A percentile compares a stretch with the other conserved stretches of the same genome.
Conservation (phyloP, 1,140 invertebrate species). For the Atta cephalotes region DNA sequence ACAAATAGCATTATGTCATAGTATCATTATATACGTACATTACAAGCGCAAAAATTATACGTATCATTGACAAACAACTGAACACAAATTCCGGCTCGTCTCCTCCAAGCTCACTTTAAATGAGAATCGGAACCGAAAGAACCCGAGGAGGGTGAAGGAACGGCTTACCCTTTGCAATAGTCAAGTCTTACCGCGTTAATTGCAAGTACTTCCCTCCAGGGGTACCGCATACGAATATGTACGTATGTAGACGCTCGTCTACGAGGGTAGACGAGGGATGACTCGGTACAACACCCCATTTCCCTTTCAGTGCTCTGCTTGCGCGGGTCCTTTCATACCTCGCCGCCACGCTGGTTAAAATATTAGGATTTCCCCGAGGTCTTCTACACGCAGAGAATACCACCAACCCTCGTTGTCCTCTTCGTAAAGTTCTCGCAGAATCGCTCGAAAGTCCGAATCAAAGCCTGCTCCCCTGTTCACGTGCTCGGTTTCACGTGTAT, state of each 20-base stretch:
- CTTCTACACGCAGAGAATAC: slow-evolving; percentile 33
- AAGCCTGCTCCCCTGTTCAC: slow-evolving; percentile 32
- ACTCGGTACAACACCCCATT: slow-evolving; percentile 71
- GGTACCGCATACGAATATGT: slow-evolving; percentile 73
- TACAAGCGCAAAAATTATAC: slow-evolving; percentile 21
- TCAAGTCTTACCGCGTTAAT: slow-evolving; percentile 79
- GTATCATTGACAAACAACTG: background rate
- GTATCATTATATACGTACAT: background rate
- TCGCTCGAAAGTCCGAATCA: slow-evolving; percentile 55
- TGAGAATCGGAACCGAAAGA: background rate
- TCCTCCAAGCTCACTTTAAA: background rate
- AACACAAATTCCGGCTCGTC: background rate
- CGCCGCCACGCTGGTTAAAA: slow-evolving; percentile 77
- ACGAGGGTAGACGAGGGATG: slow-evolving; percentile 69
- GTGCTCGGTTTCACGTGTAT: slow-evolving; percentile 61
- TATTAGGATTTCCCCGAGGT: slow-evolving; percentile 78
- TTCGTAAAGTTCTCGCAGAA: slow-evolving; percentile 30
- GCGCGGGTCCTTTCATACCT: slow-evolving; percentile 75
- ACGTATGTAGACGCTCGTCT: slow-evolving; percentile 61
- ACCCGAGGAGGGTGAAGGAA: background rate
- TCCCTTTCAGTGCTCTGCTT: slow-evolving; percentile 74
- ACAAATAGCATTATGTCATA: slow-evolving; percentile 26
- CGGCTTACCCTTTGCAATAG: slow-evolving; percentile 64
- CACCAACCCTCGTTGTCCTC: slow-evolving; percentile 34
- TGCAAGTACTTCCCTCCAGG: slow-evolving; percentile 79